These are phyloP conservation scores for Pachycephala philippinensis DNA, from an alignment of 2,113 vertebrate genomes.

Conservation along the genomic window DNA sequence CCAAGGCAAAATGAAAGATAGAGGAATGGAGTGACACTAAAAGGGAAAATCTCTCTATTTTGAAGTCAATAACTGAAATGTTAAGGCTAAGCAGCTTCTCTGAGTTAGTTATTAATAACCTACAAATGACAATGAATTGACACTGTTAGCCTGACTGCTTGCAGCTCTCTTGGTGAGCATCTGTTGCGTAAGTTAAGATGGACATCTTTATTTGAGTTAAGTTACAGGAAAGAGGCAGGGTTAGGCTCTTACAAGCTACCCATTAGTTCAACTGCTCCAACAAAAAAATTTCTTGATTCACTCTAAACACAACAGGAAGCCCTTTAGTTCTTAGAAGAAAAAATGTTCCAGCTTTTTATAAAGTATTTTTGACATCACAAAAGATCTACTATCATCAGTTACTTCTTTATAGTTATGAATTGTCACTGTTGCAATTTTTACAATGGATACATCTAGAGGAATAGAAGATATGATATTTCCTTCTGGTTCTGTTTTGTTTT, in stretches of 20 bases:
- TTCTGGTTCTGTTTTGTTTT: slow-evolving; percentile 60
- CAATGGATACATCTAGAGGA: slow-evolving; percentile 43
- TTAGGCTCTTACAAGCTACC: background rate
- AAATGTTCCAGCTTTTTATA: background rate
- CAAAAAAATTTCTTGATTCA: background rate
- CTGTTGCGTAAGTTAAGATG: background rate
- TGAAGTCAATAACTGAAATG: background rate
- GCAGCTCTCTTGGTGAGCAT: background rate
- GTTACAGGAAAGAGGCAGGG: background rate
- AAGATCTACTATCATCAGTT: background rate
- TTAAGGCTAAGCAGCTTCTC: background rate
- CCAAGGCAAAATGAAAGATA: background rate
- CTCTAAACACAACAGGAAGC: background rate
- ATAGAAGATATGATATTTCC: slow-evolving; percentile 6
- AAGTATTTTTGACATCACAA: background rate
- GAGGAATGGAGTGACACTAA: background rate
- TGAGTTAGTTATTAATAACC: background rate
- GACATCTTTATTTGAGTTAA: background rate
- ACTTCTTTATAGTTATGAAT: slow-evolving; percentile 56
- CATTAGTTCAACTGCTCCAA: background rate
- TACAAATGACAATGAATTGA: background rate
- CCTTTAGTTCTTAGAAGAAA: background rate
- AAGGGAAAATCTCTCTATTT: background rate
- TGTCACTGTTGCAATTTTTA: slow-evolving; percentile 49
- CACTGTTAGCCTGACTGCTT: background rate